A percentile compares a stretch with the other conserved stretches of the same genome.
Conservation (phyloP, 2,113 vertebrate genomes). For the Bothrops jararaca region DNA sequence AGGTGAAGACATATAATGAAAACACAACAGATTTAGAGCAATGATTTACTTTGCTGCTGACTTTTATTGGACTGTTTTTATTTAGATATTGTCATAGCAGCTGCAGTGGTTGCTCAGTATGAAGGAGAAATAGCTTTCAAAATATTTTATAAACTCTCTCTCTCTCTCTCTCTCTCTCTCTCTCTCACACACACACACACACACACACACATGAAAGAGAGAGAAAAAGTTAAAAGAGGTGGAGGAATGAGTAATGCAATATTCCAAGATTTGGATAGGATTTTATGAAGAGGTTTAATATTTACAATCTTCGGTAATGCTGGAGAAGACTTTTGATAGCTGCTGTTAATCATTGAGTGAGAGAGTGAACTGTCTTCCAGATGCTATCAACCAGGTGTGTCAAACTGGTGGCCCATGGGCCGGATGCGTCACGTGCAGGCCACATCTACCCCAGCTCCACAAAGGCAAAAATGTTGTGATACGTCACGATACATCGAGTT, state of each 20-base stretch:
- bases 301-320: not conserved
- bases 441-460: too few species aligned
- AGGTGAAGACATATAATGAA: slow-evolving; percentile 36
- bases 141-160: not conserved
- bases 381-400: not conserved
- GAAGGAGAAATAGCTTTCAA: not conserved
- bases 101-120: not conserved
- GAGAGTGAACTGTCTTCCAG: not conserved
- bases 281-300: not conserved
- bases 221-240: not conserved
- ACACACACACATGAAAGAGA: too few species aligned
- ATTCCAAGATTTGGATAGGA: not conserved
- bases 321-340: not conserved
- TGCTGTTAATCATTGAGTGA: not conserved
- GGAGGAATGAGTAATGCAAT: not conserved
- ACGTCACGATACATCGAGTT: too few species aligned
- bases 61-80: slow-evolving; percentile 30
- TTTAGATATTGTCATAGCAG: not conserved
- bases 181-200: too few species aligned
- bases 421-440: too few species aligned
- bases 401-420: too few species aligned
- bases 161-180: too few species aligned
- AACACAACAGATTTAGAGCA: slow-evolving; percentile 33
- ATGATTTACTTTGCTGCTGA: slow-evolving; percentile 42
- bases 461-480: too few species aligned